Percentiles rank a stretch among this genome's conserved stretches.
These are phyloP conservation scores for Notarius lentiginosus DNA, from an alignment of 2,113 vertebrate genomes.

Conservation along the genomic window DNA sequence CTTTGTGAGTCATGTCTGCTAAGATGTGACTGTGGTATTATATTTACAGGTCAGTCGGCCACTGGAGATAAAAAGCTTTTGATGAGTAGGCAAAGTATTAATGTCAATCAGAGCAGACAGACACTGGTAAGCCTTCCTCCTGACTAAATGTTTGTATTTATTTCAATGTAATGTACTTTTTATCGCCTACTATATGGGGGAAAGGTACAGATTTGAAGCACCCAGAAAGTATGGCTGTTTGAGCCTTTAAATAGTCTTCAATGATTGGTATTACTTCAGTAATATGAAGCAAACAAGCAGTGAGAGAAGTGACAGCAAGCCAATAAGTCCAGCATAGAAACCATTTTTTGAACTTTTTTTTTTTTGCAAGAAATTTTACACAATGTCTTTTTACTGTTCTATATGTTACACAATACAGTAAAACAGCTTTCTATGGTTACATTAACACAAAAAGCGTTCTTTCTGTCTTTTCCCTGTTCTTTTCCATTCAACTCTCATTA, in stretches of 20 bases:
- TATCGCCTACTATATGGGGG: background rate
- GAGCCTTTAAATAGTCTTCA: background rate
- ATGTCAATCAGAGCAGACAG: background rate
- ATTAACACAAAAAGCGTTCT: background rate
- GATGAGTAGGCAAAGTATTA: conserved; percentile 28
- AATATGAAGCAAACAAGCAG: background rate
- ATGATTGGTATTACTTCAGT: background rate
- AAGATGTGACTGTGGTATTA: background rate
- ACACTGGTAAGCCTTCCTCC: background rate
- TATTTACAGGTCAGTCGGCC: conserved; percentile 42
- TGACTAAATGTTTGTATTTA: background rate
- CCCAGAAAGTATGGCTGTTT: background rate
- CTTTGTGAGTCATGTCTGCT: conserved; percentile 39
- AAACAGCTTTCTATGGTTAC: background rate
- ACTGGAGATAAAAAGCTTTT: conserved; percentile 27
- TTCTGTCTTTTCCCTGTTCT: background rate
- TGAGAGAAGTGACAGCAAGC: background rate
- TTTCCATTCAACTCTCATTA: background rate
- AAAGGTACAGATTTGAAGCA: background rate
- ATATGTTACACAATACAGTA: too few relatives aligned
- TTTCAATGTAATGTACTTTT: background rate
- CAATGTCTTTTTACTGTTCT: background rate
- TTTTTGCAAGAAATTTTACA: background rate
- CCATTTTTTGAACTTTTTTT: background rate
- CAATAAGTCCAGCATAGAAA: background rate